phyloP scores from a whole-genome alignment of 2,888 invertebrate species.

The Beris morrisii region DNA sequence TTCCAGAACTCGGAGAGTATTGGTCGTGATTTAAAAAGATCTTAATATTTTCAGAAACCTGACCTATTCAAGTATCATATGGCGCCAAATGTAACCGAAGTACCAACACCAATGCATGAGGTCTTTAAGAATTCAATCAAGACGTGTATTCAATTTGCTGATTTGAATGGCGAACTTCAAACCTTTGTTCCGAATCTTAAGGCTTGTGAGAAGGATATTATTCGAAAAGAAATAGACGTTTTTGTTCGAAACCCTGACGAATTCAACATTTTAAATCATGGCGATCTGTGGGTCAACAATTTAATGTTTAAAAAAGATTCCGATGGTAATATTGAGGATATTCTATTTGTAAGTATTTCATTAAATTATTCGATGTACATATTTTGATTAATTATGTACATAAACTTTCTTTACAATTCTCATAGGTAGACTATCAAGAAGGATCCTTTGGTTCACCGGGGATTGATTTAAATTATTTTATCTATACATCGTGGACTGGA shows the following conservation, averaged over 20 bases:
- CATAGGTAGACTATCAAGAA: conserved; percentile 49
- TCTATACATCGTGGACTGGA: conserved; percentile 46
- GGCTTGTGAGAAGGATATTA: conserved; percentile 42
- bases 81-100: conserved; percentile 45
- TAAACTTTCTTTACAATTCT: background rate
- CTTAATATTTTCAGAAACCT: conserved; percentile 40
- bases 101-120: conserved; percentile 44
- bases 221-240: conserved; percentile 45
- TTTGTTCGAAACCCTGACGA: conserved; percentile 44
- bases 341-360: conserved; percentile 48
- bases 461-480: conserved; percentile 48
- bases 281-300: conserved; percentile 59
- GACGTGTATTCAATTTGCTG: conserved; percentile 45
- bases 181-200: conserved; percentile 43
- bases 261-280: conserved; percentile 58
- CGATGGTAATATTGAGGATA: conserved; percentile 48
- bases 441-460: conserved; percentile 49
- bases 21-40: no score
- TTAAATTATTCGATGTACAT: background rate
- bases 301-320: conserved; percentile 55
- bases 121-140: conserved; percentile 44
- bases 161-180: conserved; percentile 41
- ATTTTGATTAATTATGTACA: no score
- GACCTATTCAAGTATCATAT: conserved; percentile 45
- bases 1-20: no score